Conservation (phyloP, 2,797 vertebrate genomes). For the Eleutherodactylus coqui region DNA sequence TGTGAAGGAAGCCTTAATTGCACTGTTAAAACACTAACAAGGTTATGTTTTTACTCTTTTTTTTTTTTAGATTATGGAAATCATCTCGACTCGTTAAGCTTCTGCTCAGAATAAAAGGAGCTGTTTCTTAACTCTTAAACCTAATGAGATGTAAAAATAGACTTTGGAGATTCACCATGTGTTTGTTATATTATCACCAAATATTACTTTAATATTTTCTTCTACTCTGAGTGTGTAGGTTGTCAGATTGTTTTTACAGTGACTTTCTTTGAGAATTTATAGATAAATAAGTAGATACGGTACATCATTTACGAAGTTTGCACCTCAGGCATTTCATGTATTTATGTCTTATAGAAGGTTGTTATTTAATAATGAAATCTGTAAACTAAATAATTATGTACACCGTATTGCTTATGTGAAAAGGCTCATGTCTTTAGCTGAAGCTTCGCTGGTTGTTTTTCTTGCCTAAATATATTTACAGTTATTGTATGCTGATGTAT, state of each 20-base stretch:
- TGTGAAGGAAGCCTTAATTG: constrained; percentile 61
- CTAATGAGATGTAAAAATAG: constrained; percentile 55
- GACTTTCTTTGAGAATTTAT: too few relatives aligned
- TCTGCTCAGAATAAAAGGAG: constrained; percentile 51
- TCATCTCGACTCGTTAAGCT: constrained; percentile 56
- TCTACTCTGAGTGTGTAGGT: neutral
- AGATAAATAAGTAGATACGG: neutral
- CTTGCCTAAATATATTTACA: too few relatives aligned
- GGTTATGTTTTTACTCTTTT: constrained; percentile 60
- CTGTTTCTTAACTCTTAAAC: constrained; percentile 50
- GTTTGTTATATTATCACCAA: neutral
- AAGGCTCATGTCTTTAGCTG: too few relatives aligned
- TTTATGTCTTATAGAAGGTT: neutral
- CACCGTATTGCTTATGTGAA: neutral
- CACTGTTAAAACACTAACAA: constrained; percentile 63
- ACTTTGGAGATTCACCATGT: constrained; percentile 24
- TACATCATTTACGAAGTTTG: neutral
- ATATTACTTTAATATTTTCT: constrained; percentile 17
- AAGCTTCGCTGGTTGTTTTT: too few relatives aligned
- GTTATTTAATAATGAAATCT: neutral
- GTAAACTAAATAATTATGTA: neutral
- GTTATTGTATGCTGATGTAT: too few relatives aligned
- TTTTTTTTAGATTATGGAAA: constrained; percentile 59
- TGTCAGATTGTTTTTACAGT: neutral
- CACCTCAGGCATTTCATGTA: neutral